A percentile compares a stretch with the other conserved stretches of the same genome.
phyloP scores from a whole-genome alignment of 2,888 invertebrate species.

The Dusona sp. region DNA sequence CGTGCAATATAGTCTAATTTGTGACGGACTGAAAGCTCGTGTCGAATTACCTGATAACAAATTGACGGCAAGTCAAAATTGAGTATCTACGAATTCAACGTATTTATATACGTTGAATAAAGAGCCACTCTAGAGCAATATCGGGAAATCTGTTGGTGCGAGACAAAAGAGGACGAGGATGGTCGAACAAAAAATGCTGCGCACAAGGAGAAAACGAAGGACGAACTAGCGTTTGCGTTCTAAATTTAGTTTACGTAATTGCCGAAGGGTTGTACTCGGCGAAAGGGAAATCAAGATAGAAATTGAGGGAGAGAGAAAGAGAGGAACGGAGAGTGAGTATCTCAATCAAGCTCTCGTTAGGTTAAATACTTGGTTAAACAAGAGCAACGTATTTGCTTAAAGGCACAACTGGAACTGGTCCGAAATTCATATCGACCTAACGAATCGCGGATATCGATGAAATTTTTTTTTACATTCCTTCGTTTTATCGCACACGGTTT shows the following conservation, averaged over 20 bases:
- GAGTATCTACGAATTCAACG: no score
- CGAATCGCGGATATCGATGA: slow-evolving; percentile 25
- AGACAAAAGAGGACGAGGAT: background rate
- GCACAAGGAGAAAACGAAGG: background rate
- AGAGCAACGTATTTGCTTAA: slow-evolving; percentile 57
- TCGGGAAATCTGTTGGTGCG: background rate
- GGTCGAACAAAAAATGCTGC: background rate
- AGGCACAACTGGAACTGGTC: slow-evolving; percentile 38
- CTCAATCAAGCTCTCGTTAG: slow-evolving; percentile 65
- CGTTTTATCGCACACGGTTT: background rate
- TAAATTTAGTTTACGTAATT: slow-evolving; percentile 60
- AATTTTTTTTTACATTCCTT: background rate
- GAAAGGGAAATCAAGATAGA: background rate
- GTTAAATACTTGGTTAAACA: slow-evolving; percentile 58
- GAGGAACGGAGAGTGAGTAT: slow-evolving; percentile 49
- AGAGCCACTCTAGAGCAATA: slow-evolving; percentile 29
- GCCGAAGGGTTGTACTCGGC: background rate
- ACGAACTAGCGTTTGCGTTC: slow-evolving; percentile 37
- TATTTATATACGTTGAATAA: slow-evolving; percentile 14
- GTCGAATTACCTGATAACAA: slow-evolving; percentile 4
- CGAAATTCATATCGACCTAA: slow-evolving; percentile 50
- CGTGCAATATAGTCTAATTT: slow-evolving; percentile 31
- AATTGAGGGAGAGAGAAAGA: background rate
- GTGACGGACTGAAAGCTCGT: slow-evolving; percentile 36
- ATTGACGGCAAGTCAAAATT: no score